Evolutionary conservation across 2,888 invertebrate species (phyloP).

Genomic region (Pandemis cinnamomeana): DNA sequence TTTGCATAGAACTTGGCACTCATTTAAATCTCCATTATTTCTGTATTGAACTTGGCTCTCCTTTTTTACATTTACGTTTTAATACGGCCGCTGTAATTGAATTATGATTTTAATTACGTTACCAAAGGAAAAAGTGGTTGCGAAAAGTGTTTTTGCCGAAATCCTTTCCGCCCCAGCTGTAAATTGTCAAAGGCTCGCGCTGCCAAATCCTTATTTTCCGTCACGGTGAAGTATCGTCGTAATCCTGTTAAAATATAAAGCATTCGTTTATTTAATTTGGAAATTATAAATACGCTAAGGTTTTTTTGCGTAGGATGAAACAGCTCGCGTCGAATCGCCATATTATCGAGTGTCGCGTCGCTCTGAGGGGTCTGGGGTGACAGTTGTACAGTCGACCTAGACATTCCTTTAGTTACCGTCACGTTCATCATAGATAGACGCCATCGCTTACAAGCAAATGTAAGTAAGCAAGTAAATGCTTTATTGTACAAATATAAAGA

Average conservation of each 20-base stretch:
- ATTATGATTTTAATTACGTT: slow-evolving; percentile 20
- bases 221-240: slow-evolving; percentile 1
- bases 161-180: background rate
- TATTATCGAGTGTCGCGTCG: background rate
- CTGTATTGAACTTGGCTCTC: too few species aligned
- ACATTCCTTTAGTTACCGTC: too few species aligned
- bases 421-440: too few species aligned
- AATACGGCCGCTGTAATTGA: background rate
- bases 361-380: background rate
- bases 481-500: too few species aligned
- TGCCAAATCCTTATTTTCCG: slow-evolving; percentile 11
- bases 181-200: slow-evolving; percentile 15
- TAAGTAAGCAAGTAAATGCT: too few species aligned
- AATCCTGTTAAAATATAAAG: slow-evolving; percentile 17
- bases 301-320: background rate
- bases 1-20: too few species aligned
- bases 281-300: background rate
- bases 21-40: too few species aligned
- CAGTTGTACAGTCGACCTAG: too few species aligned
- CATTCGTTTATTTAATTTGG: slow-evolving; percentile 11
- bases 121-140: slow-evolving; percentile 9
- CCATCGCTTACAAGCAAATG: too few species aligned
- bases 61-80: too few species aligned
- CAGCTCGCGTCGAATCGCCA: background rate
- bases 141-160: background rate